Conservation (phyloP, 53 echinoderm and acorn worm genomes). For the Pentamera pediparva region DNA sequence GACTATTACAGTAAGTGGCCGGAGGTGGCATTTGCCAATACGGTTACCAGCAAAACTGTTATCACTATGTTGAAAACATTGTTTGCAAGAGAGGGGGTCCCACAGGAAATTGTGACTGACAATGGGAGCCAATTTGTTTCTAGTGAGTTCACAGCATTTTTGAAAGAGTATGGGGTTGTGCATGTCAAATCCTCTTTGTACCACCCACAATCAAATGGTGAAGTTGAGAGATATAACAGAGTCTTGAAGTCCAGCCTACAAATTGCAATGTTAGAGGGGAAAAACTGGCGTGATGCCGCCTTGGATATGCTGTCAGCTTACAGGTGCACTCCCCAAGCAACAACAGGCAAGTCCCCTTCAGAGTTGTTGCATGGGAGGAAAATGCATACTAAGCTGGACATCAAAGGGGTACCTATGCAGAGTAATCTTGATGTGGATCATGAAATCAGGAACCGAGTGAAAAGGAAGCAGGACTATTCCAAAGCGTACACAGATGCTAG, state of each 20-base stretch:
- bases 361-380: slow-evolving; percentile 17
- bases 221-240: slow-evolving; percentile 38
- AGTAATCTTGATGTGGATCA: slow-evolving; percentile 6
- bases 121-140: slow-evolving; percentile 51
- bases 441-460: slow-evolving; percentile 14
- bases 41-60: slow-evolving; percentile 15
- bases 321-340: slow-evolving; percentile 16
- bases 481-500: slow-evolving; percentile 30
- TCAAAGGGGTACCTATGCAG: background rate
- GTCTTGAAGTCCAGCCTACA: slow-evolving; percentile 46
- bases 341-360: slow-evolving; percentile 16
- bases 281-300: slow-evolving; percentile 17
- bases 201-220: slow-evolving; percentile 45
- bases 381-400: slow-evolving; percentile 15
- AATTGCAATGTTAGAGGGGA: slow-evolving; percentile 17
- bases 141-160: slow-evolving; percentile 29
- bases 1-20: slow-evolving; percentile 55
- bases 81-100: slow-evolving; percentile 41
- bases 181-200: slow-evolving; percentile 42
- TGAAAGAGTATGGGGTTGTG: slow-evolving; percentile 39
- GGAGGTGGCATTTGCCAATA: slow-evolving; percentile 26
- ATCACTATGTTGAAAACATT: background rate
- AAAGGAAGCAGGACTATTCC: slow-evolving; percentile 28
- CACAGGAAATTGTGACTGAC: slow-evolving; percentile 48
- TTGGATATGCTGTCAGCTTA: background rate